Evolutionary conservation across 2,888 invertebrate genomes (phyloP), one percentile per base, ranked within the genome.

Genomic region (Bombylius discolor): DNA sequence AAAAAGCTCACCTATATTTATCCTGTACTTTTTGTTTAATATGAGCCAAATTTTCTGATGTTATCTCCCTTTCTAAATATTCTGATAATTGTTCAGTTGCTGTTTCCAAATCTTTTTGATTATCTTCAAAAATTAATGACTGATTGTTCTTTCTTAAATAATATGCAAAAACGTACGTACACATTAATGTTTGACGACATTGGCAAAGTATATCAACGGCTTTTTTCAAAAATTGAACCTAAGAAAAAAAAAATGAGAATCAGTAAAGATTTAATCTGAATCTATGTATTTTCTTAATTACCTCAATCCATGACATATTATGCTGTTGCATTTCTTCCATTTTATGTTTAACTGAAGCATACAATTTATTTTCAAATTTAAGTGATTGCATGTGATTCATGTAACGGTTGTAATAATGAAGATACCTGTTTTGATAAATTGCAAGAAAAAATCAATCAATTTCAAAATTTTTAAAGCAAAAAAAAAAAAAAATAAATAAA

Each of bases 251-350:
- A 7, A 53, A 47, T 49, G 23, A 32, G 42, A 33, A 55, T 50
- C 34, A 13, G 48, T 34, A 32, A 36, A 5, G 34, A 36, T 36
- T 5, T 4, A 7, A 36, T 36, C 4, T 36, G 8, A 36, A 12
- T 13, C 3, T 44, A 33, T 13, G 13, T 46, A 49, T 31, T 46
- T 32, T 8, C 31, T 9, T 13, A 36, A 64, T 48, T 64, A 87
- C 88, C 83, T 99, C 98, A 68, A 98, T 98, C 98, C 98, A 99
- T 63, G 95, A 95, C 96, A 98, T 97, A 72, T 94, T 95, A 74
- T 95, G 94, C 71, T 95, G 94, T 72, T 99, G 98, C 97, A 99
- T 97, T 77, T 96, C 96, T 73, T 97, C 96, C 97, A 99, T 98
- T 79, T 98, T 98, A 72, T 89, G 88, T 75, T 95, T 93, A 58